These are phyloP conservation scores for Tachypleus tridentatus DNA, from an alignment of 1,140 invertebrate genomes.

Conservation along the genomic window DNA sequence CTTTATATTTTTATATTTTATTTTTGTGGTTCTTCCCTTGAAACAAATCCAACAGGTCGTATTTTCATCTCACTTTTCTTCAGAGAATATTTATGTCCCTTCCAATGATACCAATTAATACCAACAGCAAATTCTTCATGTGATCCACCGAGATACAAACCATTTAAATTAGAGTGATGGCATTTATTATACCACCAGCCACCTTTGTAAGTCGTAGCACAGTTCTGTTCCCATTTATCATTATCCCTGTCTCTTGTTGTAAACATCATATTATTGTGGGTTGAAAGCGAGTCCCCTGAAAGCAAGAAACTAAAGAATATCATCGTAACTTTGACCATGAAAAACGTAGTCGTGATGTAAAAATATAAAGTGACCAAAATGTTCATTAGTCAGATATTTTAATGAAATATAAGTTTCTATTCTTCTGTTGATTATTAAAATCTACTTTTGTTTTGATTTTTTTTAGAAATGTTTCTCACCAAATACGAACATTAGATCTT, in stretches of 20 bases:
- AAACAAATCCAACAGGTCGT: not conserved
- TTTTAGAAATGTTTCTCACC: too few species aligned
- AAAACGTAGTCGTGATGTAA: too few species aligned
- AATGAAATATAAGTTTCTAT: not conserved
- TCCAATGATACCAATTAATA: slow-evolving; percentile 18
- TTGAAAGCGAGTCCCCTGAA: too few species aligned
- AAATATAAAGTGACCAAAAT: too few species aligned
- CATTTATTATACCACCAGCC: slow-evolving; percentile 27
- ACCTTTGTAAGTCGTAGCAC: slow-evolving; percentile 22
- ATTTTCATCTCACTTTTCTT: slow-evolving; percentile 22
- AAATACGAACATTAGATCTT: too few species aligned
- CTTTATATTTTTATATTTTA: too few species aligned
- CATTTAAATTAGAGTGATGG: slow-evolving; percentile 26
- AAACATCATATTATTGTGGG: slow-evolving; percentile 19
- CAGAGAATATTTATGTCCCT: slow-evolving; percentile 21
- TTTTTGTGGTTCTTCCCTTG: too few species aligned
- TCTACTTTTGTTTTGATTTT: too few species aligned
- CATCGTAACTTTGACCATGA: too few species aligned
- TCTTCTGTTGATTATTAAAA: too few species aligned
- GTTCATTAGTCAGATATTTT: not conserved
- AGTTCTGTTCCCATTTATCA: slow-evolving; percentile 9
- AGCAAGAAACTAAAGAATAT: too few species aligned
- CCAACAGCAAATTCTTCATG: slow-evolving; percentile 18
- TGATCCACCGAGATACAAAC: slow-evolving; percentile 15
- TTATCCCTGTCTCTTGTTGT: slow-evolving; percentile 21